Evolutionary conservation across 1,140 invertebrate genomes (phyloP).

Genomic region (Anastatus disparis): DNA sequence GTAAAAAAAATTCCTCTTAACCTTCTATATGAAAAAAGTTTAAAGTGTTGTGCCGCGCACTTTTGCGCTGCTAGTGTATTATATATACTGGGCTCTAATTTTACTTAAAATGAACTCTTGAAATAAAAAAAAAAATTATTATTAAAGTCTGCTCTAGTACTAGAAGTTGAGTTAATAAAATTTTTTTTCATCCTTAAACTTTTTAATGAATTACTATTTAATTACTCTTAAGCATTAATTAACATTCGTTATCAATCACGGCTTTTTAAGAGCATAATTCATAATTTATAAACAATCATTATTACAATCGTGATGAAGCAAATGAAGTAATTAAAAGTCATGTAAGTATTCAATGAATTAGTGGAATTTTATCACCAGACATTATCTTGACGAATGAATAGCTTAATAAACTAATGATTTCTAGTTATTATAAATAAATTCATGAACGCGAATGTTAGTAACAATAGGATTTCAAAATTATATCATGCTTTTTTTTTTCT

Average conservation of each 20-base stretch:
- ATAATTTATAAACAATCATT: background rate
- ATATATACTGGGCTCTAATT: too few relatives aligned
- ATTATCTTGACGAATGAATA: background rate
- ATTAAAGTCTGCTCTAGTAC: background rate
- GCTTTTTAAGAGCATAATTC: background rate
- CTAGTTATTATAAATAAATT: background rate
- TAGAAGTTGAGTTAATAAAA: too few relatives aligned
- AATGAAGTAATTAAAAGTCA: background rate
- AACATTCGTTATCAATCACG: slow-evolving; percentile 13
- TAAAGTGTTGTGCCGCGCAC: slow-evolving; percentile 17
- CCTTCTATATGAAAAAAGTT: slow-evolving; percentile 30
- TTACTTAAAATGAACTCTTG: slow-evolving; percentile 26
- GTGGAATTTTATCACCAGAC: too few relatives aligned
- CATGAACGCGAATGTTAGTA: background rate
- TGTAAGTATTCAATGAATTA: background rate
- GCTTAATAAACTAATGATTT: background rate
- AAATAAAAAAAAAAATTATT: slow-evolving; percentile 6
- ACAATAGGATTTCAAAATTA: background rate
- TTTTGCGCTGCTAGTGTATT: too few relatives aligned
- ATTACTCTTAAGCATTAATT: slow-evolving; percentile 8
- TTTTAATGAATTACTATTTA: slow-evolving; percentile 30
- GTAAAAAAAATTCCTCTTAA: slow-evolving; percentile 35
- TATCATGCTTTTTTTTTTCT: too few relatives aligned
- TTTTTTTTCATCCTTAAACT: too few relatives aligned
- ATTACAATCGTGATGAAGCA: background rate